A percentile compares a stretch with the other conserved stretches of the same genome.
phyloP scores from a whole-genome alignment of 2,888 invertebrate species.

The Lasioglossum pauxillum region DNA sequence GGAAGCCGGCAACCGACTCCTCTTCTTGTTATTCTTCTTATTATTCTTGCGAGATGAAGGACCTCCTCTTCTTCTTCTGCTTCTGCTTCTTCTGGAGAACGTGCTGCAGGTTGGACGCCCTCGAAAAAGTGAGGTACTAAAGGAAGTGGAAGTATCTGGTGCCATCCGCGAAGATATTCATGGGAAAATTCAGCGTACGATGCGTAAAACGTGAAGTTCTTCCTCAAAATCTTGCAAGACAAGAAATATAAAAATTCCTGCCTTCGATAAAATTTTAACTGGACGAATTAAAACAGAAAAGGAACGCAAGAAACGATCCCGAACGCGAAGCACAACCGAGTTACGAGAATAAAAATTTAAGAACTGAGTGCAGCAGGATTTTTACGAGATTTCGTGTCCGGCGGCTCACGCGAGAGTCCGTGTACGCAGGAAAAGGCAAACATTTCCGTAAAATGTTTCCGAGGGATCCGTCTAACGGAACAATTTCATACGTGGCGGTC shows the following conservation, averaged over 20 bases:
- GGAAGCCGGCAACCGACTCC: conserved; percentile 60
- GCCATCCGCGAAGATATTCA: background rate
- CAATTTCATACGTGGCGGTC: conserved; percentile 28
- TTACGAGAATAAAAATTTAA: background rate
- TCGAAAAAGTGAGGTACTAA: background rate
- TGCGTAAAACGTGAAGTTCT: too few species aligned
- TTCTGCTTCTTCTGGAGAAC: background rate
- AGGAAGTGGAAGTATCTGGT: background rate
- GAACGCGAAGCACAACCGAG: background rate
- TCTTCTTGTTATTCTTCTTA: background rate
- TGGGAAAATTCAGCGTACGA: background rate
- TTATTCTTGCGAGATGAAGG: background rate
- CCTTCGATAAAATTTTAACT: background rate
- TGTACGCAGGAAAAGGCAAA: conserved; percentile 14
- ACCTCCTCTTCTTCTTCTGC: background rate
- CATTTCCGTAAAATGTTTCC: conserved; percentile 4
- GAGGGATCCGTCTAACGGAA: conserved; percentile 7
- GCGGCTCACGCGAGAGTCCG: background rate
- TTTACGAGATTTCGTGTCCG: background rate
- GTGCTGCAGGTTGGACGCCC: background rate
- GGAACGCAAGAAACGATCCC: background rate
- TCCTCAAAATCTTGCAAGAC: background rate
- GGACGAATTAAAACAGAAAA: background rate
- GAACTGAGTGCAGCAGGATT: background rate
- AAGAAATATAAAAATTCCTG: background rate